A percentile compares a stretch with the other conserved stretches of the same genome.
These are phyloP conservation scores for Ctenoplectra terminalis DNA, from an alignment of 1,140 invertebrate species.

Conservation along the genomic window DNA sequence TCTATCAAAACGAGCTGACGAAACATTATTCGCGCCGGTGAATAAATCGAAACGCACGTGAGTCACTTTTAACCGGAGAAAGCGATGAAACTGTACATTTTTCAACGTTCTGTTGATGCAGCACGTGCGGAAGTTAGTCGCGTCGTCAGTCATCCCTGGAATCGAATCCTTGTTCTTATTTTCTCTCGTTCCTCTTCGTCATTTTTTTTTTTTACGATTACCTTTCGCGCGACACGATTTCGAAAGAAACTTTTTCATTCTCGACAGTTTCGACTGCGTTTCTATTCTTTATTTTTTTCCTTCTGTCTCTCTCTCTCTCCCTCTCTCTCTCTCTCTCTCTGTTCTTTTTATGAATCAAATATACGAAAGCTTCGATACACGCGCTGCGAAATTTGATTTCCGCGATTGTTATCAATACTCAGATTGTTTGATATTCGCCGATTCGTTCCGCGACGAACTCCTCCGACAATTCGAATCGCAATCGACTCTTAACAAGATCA, in stretches of 20 bases:
- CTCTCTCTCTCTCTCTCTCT: too few species aligned
- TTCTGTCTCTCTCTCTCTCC: too few species aligned
- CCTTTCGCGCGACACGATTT: background rate
- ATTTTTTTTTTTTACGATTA: background rate
- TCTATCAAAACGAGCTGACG: background rate
- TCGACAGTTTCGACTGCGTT: background rate
- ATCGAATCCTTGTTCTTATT: conserved; percentile 11
- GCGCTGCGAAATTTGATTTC: background rate
- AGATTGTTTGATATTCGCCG: background rate
- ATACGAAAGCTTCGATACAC: too few species aligned
- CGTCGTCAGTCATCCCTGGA: background rate
- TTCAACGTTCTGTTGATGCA: background rate
- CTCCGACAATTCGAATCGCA: background rate
- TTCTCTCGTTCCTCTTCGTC: too few species aligned
- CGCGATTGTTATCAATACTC: too few species aligned
- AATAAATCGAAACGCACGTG: too few species aligned
- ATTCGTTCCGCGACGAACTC: background rate
- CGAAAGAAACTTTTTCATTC: background rate
- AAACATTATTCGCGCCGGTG: background rate
- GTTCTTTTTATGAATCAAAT: too few species aligned
- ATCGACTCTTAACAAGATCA: background rate
- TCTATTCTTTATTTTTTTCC: too few species aligned
- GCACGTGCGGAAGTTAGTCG: conserved; percentile 2
- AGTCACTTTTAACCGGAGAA: background rate
- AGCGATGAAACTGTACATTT: background rate